phyloP scores from a whole-genome alignment of 2,888 invertebrate genomes.

The Erannis defoliaria region DNA sequence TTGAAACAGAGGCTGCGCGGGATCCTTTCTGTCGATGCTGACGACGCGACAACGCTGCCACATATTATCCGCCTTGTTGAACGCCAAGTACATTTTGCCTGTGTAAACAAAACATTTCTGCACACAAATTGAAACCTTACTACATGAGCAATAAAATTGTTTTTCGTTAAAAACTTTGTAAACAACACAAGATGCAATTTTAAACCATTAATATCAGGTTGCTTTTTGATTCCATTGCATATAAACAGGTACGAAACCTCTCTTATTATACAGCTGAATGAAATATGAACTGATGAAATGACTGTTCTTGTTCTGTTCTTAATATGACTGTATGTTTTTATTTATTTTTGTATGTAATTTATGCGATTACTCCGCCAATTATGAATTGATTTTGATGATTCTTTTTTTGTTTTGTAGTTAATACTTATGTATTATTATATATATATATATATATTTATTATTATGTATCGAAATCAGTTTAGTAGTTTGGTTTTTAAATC shows the following conservation, averaged over 20 bases:
- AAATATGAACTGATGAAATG: not conserved
- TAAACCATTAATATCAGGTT: not conserved
- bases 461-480: too few relatives aligned
- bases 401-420: too few relatives aligned
- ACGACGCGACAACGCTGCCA: constrained; percentile 90
- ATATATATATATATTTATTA: too few relatives aligned
- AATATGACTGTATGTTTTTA: too few relatives aligned
- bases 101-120: constrained; percentile 34
- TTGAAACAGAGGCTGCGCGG: constrained; percentile 68
- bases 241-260: too few relatives aligned
- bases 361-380: too few relatives aligned
- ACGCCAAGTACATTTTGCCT: constrained; percentile 89
- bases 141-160: not conserved
- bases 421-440: too few relatives aligned
- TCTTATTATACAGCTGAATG: not conserved
- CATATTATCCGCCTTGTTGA: constrained; percentile 80
- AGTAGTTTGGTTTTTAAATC: too few relatives aligned
- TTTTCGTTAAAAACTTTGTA: not conserved
- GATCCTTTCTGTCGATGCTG: constrained; percentile 60
- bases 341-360: too few relatives aligned
- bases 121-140: not conserved
- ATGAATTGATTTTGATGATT: too few relatives aligned
- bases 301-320: too few relatives aligned
- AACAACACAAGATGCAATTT: not conserved
- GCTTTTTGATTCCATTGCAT: not conserved